These are phyloP conservation scores for Cyclargus thomasi DNA, from an alignment of 1,140 invertebrate species.

Conservation along the genomic window DNA sequence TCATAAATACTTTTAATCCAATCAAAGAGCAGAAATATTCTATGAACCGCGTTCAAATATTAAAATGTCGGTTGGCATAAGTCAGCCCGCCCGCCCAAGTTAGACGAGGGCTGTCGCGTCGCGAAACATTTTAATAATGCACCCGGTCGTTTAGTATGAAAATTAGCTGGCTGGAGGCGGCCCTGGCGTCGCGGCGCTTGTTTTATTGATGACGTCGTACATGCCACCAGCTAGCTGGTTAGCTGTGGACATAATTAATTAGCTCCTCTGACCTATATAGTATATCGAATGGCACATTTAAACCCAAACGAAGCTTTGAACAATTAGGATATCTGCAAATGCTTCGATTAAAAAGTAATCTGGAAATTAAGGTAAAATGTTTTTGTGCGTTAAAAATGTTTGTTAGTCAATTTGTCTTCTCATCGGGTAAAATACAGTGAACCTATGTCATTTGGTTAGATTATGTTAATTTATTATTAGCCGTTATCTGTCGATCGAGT, in stretches of 20 bases:
- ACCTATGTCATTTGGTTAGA: too few species aligned
- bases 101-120: constrained; percentile 51
- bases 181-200: constrained; percentile 35
- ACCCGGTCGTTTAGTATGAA: constrained; percentile 68
- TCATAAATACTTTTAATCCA: constrained; percentile 2
- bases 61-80: constrained; percentile 28
- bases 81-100: constrained; percentile 43
- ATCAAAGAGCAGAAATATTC: constrained; percentile 24
- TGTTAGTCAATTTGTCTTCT: too few species aligned
- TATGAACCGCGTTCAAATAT: constrained; percentile 31
- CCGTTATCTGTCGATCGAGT: too few species aligned
- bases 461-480: too few species aligned
- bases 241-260: constrained; percentile 31
- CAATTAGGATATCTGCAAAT: background rate
- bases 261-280: constrained; percentile 24
- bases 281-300: constrained; percentile 17
- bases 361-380: background rate
- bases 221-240: constrained; percentile 20
- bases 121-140: constrained; percentile 67
- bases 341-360: background rate
- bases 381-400: background rate
- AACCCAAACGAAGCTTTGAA: constrained; percentile 16
- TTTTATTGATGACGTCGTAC: constrained; percentile 52
- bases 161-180: constrained; percentile 55
- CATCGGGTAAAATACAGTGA: too few species aligned